Conservation (phyloP, 2,888 invertebrate genomes). For the Didymodactylos carnosus region DNA sequence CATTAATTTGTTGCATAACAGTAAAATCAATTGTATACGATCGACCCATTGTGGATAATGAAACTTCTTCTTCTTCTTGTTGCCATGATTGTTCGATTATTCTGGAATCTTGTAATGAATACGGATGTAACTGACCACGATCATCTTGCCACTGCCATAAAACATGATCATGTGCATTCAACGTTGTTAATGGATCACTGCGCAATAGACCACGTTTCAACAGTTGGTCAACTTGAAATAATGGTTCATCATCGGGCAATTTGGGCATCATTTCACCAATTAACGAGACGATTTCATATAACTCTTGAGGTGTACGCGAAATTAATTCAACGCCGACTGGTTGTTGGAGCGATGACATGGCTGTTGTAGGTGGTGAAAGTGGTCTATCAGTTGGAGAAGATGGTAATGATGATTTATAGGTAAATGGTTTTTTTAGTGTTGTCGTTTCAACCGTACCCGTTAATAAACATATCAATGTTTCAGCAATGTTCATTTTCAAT, state of each 20-base stretch:
- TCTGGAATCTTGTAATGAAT: slow-evolving; percentile 72
- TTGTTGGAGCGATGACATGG: neutral
- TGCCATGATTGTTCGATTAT: slow-evolving; percentile 49
- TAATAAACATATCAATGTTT: slow-evolving; percentile 74
- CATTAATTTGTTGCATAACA: slow-evolving; percentile 92
- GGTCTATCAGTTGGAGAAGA: neutral
- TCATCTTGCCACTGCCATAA: neutral
- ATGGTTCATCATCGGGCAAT: slow-evolving; percentile 57
- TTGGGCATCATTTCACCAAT: slow-evolving; percentile 94
- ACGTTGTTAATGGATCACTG: slow-evolving; percentile 16
- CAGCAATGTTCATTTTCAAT: slow-evolving; percentile 75
- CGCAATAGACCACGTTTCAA: slow-evolving; percentile 18
- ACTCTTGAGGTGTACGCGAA: slow-evolving; percentile 73
- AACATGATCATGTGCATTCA: neutral
- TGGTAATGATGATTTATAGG: neutral
- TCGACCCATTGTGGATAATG: slow-evolving; percentile 2
- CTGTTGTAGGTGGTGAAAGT: too few relatives aligned
- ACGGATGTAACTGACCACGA: slow-evolving; percentile 49
- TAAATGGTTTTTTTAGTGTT: neutral
- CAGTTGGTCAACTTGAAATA: neutral
- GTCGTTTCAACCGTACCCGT: slow-evolving; percentile 46
- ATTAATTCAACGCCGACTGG: slow-evolving; percentile 44
- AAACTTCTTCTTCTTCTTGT: slow-evolving; percentile 12
- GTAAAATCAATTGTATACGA: slow-evolving; percentile 40
- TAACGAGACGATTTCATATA: slow-evolving; percentile 85